Evolutionary conservation across 2,113 vertebrate species (phyloP), one percentile per base, ranked within the genome.

Genomic region (Mandrillus leucophaeus): DNA sequence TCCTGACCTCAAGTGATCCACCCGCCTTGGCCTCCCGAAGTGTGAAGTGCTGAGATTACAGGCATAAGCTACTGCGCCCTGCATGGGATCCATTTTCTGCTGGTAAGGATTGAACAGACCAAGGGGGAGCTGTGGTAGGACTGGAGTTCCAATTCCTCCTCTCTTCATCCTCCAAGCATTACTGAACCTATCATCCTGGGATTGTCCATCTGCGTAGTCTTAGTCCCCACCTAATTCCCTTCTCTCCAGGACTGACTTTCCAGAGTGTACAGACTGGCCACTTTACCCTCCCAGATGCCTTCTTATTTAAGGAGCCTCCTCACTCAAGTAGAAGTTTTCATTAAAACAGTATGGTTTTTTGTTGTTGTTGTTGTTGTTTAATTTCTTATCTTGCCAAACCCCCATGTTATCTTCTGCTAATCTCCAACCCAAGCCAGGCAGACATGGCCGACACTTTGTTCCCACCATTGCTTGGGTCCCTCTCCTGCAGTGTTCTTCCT

Each of bases 301-400:
- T 91, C 66, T 96, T 83, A 23, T 91, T 78, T 83, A 48, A 93
- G 35, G 35, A 40, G 11, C 25, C 68, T 88, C 45, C 38, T 84
- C 2, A 0, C 75, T 35, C 75, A 25, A 80, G 78, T n/a, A 17
- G 57, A 93, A 64, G 2, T 45, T 88, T 84, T 90, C 61, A 45
- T 8, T 79, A 57, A 87, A 57, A 90, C 25, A 32, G 16, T 5
- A 14, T n/a, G 11, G 90, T 57, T 57, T 50, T 83, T 40, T 82
- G 18, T 55, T 72, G 86, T 78, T 61, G 48, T 50, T 50, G 13
- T 43, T 81, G 17, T 55, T 66, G 93, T 78, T 68, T 93, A 17
- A 83, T 91, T 79, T 73, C 73, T 83, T 86, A 6, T 80, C 59
- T 96, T 93, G 17, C 45, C 57, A 93, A n/a, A 22, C 32, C n/a